Percentiles rank a stretch among this genome's conserved stretches.
Evolutionary conservation across 2,888 invertebrate species (phyloP).

Genomic region (Lucinisca nassula): DNA sequence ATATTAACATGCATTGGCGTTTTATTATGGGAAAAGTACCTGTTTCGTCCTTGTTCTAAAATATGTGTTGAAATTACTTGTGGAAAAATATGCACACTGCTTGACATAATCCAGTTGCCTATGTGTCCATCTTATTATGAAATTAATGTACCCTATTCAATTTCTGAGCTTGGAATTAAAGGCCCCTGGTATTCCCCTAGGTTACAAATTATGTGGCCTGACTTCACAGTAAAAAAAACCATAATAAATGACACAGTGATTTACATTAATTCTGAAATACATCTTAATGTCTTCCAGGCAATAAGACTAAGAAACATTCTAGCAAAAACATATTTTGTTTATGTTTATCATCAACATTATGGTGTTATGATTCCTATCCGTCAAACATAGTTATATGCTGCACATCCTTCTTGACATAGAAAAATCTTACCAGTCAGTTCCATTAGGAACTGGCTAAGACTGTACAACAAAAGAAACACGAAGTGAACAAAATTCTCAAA

Average conservation of each 20-base stretch:
- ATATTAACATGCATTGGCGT: not conserved
- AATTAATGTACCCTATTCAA: not conserved
- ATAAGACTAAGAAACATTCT: not conserved
- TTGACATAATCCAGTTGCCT: not conserved
- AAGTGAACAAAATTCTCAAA: too few species aligned
- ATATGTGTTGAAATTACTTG: not conserved
- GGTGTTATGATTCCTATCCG: not conserved
- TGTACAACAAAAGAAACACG: too few species aligned
- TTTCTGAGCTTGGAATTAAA: not conserved
- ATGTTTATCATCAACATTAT: not conserved
- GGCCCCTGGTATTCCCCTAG: not conserved
- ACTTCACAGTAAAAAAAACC: not conserved
- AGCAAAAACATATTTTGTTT: not conserved
- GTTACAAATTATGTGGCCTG: not conserved
- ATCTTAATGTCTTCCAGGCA: not conserved
- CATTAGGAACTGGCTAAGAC: too few species aligned
- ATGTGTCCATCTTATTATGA: not conserved
- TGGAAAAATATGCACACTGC: not conserved
- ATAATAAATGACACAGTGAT: not conserved
- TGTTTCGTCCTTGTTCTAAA: not conserved
- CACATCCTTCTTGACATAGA: not conserved
- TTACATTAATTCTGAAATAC: not conserved
- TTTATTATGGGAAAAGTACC: not conserved
- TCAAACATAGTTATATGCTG: not conserved
- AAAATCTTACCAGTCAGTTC: too few species aligned